phyloP scores from a whole-genome alignment of 2,888 invertebrate genomes.

The Thymelicus sylvestris region DNA sequence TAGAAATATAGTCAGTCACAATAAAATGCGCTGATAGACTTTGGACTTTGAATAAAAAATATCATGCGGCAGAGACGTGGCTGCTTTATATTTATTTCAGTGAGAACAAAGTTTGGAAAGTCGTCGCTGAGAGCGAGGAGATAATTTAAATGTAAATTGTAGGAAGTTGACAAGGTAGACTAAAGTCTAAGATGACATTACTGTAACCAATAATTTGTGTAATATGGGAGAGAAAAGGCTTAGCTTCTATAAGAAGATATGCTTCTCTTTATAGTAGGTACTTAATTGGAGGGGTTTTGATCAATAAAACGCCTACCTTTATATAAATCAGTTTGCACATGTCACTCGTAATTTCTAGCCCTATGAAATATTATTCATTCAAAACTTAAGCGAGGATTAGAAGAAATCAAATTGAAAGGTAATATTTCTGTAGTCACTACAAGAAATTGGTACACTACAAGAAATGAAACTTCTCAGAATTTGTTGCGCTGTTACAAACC shows the following conservation, averaged over 20 bases:
- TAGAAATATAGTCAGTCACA: background rate
- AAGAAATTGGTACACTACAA: background rate
- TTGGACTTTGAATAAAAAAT: conserved; percentile 1
- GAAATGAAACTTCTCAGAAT: background rate
- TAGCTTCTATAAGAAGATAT: too few relatives aligned
- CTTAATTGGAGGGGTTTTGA: too few relatives aligned
- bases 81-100: conserved; percentile 23
- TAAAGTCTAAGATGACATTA: background rate
- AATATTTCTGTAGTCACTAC: too few relatives aligned
- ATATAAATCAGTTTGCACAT: too few relatives aligned
- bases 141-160: conserved; percentile 34
- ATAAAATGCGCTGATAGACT: background rate
- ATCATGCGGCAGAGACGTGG: conserved; percentile 16
- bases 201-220: too few relatives aligned
- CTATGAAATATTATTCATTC: too few relatives aligned
- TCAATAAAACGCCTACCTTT: too few relatives aligned
- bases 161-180: conserved; percentile 11
- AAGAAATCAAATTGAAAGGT: too few relatives aligned
- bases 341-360: too few relatives aligned
- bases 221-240: too few relatives aligned
- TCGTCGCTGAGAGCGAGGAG: conserved; percentile 16
- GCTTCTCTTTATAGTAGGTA: too few relatives aligned
- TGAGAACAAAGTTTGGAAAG: conserved; percentile 27
- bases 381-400: too few relatives aligned
- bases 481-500: background rate